Percentiles rank a stretch among this genome's conserved stretches.
These are phyloP conservation scores for Hedya salicella DNA, from an alignment of 2,888 invertebrate genomes.

Conservation along the genomic window DNA sequence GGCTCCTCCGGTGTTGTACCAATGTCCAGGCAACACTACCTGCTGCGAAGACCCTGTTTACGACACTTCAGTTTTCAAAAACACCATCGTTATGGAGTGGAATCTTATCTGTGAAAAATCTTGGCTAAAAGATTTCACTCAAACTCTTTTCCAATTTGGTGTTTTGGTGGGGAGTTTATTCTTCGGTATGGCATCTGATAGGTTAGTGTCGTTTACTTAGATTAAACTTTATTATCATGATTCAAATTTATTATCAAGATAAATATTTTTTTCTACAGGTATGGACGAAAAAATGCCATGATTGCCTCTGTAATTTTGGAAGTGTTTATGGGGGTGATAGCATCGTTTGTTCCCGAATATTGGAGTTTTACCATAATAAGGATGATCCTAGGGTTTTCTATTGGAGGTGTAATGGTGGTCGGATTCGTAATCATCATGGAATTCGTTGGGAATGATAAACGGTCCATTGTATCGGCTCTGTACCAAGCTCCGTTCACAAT, in stretches of 20 bases:
- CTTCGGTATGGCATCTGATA: slow-evolving; percentile 90
- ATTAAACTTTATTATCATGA: neutral
- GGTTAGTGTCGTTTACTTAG: slow-evolving; percentile 67
- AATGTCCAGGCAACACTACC: slow-evolving; percentile 60
- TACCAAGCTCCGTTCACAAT: slow-evolving; percentile 88
- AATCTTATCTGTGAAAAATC: slow-evolving; percentile 87
- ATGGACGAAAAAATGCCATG: slow-evolving; percentile 89
- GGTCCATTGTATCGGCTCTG: slow-evolving; percentile 83
- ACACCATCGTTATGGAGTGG: slow-evolving; percentile 90
- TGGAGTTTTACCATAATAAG: slow-evolving; percentile 87
- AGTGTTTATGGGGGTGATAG: slow-evolving; percentile 87
- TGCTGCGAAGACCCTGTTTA: slow-evolving; percentile 85
- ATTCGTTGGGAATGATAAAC: slow-evolving; percentile 82
- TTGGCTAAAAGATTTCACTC: slow-evolving; percentile 88
- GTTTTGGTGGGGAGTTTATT: slow-evolving; percentile 88
- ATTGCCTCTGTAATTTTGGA: slow-evolving; percentile 89
- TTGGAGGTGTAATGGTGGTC: slow-evolving; percentile 90
- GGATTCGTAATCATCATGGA: slow-evolving; percentile 86
- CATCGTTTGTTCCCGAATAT: slow-evolving; percentile 87
- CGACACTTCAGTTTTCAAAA: slow-evolving; percentile 86
- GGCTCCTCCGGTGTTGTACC: slow-evolving; percentile 69
- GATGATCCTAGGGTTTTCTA: slow-evolving; percentile 89
- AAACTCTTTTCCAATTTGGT: slow-evolving; percentile 90
- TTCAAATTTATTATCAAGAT: too few species aligned
- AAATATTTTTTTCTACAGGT: slow-evolving; percentile 80